Evolutionary conservation across 2,113 vertebrate species (phyloP).

Genomic region (Pelmatolapia mariae): DNA sequence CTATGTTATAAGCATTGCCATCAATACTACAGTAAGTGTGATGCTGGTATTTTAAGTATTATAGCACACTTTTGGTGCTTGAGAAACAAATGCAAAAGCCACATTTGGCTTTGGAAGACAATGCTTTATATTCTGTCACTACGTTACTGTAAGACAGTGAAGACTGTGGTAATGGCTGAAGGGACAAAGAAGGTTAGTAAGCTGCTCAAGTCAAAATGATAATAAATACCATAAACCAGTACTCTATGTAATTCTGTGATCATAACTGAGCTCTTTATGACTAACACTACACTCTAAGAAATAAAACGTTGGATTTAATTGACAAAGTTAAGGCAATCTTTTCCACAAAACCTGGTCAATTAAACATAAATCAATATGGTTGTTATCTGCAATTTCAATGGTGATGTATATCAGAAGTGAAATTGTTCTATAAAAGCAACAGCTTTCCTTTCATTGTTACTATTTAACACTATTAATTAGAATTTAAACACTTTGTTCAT

Average conservation of each 20-base stretch:
- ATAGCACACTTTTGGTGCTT: neutral
- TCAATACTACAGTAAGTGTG: neutral
- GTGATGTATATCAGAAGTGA: no score
- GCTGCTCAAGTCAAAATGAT: neutral
- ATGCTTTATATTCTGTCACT: neutral
- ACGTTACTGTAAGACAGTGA: neutral
- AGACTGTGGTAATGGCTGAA: neutral
- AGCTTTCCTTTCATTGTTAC: no score
- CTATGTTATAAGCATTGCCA: neutral
- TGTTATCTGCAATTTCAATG: no score
- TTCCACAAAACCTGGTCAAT: no score
- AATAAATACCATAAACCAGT: neutral
- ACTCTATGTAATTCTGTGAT: neutral
- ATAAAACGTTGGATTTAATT: no score
- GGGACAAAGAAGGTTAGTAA: neutral
- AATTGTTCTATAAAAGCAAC: no score
- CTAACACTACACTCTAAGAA: neutral
- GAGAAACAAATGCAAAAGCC: neutral
- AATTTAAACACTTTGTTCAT: no score
- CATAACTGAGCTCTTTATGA: rapidly evolving
- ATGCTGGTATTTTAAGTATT: neutral
- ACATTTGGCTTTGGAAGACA: rapidly evolving
- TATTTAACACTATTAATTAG: no score
- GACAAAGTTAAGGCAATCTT: no score
- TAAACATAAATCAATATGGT: no score